Percentiles rank a stretch among this genome's conserved stretches.
Evolutionary conservation across 1,140 invertebrate species (phyloP).

Genomic region (Rhopalosiphum padi): DNA sequence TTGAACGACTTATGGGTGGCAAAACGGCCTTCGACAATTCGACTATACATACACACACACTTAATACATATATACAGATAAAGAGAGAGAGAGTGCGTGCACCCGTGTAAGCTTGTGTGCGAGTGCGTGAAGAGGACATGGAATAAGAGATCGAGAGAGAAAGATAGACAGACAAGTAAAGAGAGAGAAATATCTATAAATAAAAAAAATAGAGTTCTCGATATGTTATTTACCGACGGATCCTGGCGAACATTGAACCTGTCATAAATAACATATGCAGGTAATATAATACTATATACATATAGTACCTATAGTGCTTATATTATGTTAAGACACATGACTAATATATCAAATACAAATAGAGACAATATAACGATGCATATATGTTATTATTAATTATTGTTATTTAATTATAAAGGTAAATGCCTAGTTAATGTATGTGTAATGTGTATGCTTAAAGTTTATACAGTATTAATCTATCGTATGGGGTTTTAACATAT

Average conservation of each 20-base stretch:
- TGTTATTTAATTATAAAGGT: neutral
- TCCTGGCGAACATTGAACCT: conserved; percentile 26
- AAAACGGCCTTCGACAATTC: conserved; percentile 21
- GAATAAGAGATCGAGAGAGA: neutral
- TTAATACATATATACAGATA: neutral
- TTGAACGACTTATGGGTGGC: neutral
- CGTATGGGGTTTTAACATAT: neutral
- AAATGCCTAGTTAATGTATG: neutral
- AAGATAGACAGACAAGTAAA: neutral
- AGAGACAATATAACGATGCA: neutral
- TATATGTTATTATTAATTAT: neutral
- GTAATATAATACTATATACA: neutral
- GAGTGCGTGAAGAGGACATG: neutral
- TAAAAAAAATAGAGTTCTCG: neutral
- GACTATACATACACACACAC: neutral
- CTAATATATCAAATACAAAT: neutral
- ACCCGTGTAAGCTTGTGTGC: neutral
- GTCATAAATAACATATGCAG: neutral
- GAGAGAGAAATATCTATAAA: neutral
- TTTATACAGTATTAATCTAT: neutral
- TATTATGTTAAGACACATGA: neutral
- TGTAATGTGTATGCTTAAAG: neutral
- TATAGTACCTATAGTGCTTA: neutral
- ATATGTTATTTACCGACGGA: neutral
- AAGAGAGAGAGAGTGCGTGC: neutral